Evolutionary conservation across 2,888 invertebrate species (phyloP).

Genomic region (Thymelicus sylvestris): DNA sequence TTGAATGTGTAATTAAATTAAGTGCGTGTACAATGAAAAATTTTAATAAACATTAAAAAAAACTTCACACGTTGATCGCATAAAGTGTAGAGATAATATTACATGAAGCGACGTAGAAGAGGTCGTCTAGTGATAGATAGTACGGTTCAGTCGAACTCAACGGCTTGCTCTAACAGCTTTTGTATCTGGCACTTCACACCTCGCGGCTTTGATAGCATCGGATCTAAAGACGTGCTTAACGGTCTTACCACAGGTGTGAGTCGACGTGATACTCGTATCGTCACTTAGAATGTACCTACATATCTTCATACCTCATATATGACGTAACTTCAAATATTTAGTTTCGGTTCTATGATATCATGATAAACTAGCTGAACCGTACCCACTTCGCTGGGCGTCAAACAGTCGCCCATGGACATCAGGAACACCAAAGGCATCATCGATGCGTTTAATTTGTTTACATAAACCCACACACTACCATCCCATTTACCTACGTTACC

Average conservation of each 20-base stretch:
- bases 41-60: too few relatives aligned
- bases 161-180: constrained; percentile 44
- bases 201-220: constrained; percentile 51
- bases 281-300: background rate
- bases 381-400: too few relatives aligned
- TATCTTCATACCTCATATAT: background rate
- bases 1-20: too few relatives aligned
- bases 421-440: too few relatives aligned
- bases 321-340: background rate
- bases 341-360: too few relatives aligned
- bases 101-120: background rate
- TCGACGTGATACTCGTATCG: constrained; percentile 10
- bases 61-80: too few relatives aligned
- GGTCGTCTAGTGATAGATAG: constrained; percentile 13
- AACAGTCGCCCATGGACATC: too few relatives aligned
- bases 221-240: constrained; percentile 49
- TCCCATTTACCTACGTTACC: too few relatives aligned
- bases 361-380: too few relatives aligned
- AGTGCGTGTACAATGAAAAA: too few relatives aligned
- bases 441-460: too few relatives aligned
- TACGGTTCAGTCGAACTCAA: constrained; percentile 40
- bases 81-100: background rate
- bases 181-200: constrained; percentile 53
- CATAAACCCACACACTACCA: too few relatives aligned
- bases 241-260: constrained; percentile 37